phyloP scores from a whole-genome alignment of 2,888 invertebrate genomes.

The Leucoma salicis region DNA sequence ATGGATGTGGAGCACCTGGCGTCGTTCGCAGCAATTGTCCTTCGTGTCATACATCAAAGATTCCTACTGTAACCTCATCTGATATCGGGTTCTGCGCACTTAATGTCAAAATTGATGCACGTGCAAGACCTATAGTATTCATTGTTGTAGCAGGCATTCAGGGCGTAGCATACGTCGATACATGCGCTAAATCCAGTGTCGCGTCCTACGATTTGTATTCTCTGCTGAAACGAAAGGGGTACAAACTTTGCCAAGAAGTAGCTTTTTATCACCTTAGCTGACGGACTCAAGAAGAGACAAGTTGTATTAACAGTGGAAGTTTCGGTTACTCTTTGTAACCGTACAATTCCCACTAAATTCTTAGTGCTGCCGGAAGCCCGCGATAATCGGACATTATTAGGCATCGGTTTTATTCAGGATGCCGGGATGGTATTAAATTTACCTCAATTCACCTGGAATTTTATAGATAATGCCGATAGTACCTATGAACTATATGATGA shows the following conservation, averaged over 20 bases:
- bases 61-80: neutral
- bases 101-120: neutral
- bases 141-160: neutral
- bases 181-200: no score
- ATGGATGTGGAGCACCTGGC: slow-evolving; percentile 10
- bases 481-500: neutral
- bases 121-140: neutral
- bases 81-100: neutral
- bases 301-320: neutral
- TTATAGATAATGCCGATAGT: neutral
- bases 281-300: neutral
- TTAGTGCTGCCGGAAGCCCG: slow-evolving; percentile 5
- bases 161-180: neutral
- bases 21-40: slow-evolving; percentile 7
- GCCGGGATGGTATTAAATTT: slow-evolving; percentile 7
- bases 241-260: no score
- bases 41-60: slow-evolving; percentile 5
- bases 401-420: slow-evolving; percentile 10
- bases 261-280: no score
- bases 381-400: slow-evolving; percentile 7
- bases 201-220: no score
- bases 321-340: neutral
- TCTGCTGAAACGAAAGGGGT: no score
- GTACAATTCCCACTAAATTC: neutral
- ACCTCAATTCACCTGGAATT: slow-evolving; percentile 2